Percentiles rank a stretch among this genome's conserved stretches.
These are phyloP conservation scores for Cacatua alba DNA, from an alignment of 2,113 vertebrate species.

Conservation along the genomic window DNA sequence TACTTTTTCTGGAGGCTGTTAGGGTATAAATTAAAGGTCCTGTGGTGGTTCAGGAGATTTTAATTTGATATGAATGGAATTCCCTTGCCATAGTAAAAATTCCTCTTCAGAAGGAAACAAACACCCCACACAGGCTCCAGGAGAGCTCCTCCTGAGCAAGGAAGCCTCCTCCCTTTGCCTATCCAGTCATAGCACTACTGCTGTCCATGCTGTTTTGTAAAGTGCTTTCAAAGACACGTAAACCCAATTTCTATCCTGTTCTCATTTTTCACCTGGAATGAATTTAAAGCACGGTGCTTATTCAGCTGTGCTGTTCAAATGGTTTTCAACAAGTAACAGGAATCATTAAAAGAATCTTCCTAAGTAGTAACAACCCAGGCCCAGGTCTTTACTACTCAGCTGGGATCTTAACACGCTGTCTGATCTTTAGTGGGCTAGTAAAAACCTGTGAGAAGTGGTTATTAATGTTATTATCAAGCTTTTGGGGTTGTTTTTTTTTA, in stretches of 20 bases:
- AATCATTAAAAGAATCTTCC: conserved; percentile 54
- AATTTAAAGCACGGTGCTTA: conserved; percentile 55
- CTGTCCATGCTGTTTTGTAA: neutral
- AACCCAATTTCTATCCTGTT: conserved; percentile 27
- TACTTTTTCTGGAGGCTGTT: neutral
- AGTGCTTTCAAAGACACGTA: neutral
- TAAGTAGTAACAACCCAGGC: conserved; percentile 23
- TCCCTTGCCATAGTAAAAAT: neutral
- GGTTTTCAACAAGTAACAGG: conserved; percentile 70
- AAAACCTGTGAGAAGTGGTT: conserved; percentile 54
- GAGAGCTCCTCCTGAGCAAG: neutral
- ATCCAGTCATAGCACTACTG: neutral
- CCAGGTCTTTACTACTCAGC: neutral
- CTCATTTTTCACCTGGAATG: conserved; percentile 48
- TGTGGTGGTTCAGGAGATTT: neutral
- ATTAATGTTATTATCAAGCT: conserved; percentile 66
- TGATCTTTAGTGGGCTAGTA: conserved; percentile 50
- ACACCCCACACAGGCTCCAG: too few species aligned
- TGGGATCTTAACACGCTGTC: conserved; percentile 36
- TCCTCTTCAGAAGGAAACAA: neutral
- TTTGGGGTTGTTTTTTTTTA: conserved; percentile 3
- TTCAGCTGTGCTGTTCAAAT: conserved; percentile 48
- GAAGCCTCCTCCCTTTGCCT: neutral
- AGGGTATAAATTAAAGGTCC: neutral
- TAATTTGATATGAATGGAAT: neutral